Evolutionary conservation across 2,797 vertebrate genomes (phyloP).

Genomic region (Salmo trutta): DNA sequence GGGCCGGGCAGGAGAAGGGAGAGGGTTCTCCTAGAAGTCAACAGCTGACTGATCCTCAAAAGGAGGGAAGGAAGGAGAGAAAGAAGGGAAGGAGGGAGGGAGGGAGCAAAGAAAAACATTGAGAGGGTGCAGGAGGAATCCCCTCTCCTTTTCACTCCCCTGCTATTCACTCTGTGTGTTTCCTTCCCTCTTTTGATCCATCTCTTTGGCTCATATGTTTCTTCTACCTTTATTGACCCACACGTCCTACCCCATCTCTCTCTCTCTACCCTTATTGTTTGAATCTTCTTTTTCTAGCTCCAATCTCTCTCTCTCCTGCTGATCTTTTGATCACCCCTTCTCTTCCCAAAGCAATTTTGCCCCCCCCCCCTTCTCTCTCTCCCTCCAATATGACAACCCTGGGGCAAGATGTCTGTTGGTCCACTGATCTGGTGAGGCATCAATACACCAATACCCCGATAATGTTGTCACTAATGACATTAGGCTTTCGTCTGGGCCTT

Average conservation of each 20-base stretch:
- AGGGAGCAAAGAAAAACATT: slow-evolving; percentile 1
- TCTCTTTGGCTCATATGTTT: not conserved
- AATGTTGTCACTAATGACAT: slow-evolving; percentile 1
- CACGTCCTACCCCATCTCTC: not conserved
- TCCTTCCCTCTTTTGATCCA: not conserved
- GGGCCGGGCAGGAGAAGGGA: slow-evolving; percentile 12
- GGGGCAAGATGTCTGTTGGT: slow-evolving; percentile 2
- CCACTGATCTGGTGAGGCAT: slow-evolving; percentile 8
- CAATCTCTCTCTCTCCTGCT: not conserved
- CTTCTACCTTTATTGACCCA: not conserved
- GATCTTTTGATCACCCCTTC: not conserved
- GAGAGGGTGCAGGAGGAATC: not conserved
- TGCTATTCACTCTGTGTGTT: not conserved
- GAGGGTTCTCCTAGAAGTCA: slow-evolving; percentile 28
- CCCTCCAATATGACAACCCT: not conserved
- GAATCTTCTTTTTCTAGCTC: not conserved
- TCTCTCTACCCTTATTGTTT: not conserved
- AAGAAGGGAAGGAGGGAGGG: too few species aligned
- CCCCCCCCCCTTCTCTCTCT: not conserved
- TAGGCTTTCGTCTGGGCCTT: not conserved
- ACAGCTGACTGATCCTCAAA: slow-evolving; percentile 48
- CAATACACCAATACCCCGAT: slow-evolving; percentile 15
- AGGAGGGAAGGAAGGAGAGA: not conserved
- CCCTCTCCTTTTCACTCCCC: slow-evolving; percentile 17
- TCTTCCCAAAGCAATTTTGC: not conserved